Evolutionary conservation across 2,888 invertebrate species (phyloP).

Genomic region (Abrostola triplasia): DNA sequence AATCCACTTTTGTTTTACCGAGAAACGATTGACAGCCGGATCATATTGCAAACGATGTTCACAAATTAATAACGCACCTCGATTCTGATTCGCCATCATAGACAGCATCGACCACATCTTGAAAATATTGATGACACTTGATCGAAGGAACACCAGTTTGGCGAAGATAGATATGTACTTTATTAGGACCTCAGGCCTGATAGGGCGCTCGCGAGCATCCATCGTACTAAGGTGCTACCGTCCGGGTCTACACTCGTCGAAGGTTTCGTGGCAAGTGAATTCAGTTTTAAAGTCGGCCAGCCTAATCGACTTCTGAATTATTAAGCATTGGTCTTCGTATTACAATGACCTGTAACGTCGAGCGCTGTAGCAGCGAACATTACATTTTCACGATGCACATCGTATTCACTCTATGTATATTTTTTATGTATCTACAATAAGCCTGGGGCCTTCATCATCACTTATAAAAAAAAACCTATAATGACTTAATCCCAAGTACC

Average conservation of each 20-base stretch:
- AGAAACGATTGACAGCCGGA: too few species aligned
- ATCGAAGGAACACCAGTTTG: background rate
- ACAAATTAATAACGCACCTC: background rate
- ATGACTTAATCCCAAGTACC: too few species aligned
- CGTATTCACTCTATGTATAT: too few species aligned
- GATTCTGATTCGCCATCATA: background rate
- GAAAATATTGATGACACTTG: background rate
- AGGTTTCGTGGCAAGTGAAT: slow-evolving; percentile 9
- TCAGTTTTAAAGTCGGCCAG: slow-evolving; percentile 4
- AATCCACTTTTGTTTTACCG: too few species aligned
- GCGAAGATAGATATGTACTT: background rate
- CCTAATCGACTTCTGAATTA: slow-evolving; percentile 10
- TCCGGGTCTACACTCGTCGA: background rate
- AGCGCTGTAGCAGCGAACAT: background rate
- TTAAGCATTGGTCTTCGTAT: background rate
- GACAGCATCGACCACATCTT: background rate
- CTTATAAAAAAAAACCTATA: too few species aligned
- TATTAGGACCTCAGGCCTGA: background rate
- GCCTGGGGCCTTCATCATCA: too few species aligned
- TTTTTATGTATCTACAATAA: too few species aligned
- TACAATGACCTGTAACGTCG: background rate
- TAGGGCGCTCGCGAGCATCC: background rate
- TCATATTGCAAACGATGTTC: background rate
- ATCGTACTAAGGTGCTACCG: background rate
- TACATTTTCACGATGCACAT: background rate